Percentiles rank a stretch among this genome's conserved stretches.
Conservation (phyloP, 2,113 vertebrate genomes). For the Narcine bancroftii region DNA sequence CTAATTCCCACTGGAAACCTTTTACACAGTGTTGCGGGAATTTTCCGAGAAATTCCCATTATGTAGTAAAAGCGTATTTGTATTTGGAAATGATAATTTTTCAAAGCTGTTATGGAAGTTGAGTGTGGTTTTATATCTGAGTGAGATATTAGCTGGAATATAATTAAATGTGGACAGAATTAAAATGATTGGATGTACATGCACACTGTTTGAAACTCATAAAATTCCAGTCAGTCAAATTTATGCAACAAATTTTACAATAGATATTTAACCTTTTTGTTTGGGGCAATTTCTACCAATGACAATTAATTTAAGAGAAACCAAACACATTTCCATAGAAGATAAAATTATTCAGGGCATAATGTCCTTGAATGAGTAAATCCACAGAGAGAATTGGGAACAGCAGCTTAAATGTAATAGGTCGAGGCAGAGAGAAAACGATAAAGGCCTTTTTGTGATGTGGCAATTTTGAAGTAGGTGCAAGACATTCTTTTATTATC, state of each 20-base stretch:
- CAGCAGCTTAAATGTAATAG: not conserved
- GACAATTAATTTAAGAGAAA: not conserved
- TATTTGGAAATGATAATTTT: not conserved
- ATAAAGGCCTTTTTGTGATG: too few relatives aligned
- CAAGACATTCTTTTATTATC: not conserved
- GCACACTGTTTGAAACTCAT: not conserved
- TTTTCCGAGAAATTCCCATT: too few relatives aligned
- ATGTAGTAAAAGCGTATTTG: too few relatives aligned
- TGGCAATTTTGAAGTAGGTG: not conserved
- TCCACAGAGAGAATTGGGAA: not conserved
- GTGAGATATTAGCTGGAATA: conserved; percentile 7
- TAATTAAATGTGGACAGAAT: conserved; percentile 6
- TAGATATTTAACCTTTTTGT: conserved; percentile 3
- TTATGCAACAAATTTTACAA: not conserved
- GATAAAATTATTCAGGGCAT: not conserved
- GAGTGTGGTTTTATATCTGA: not conserved
- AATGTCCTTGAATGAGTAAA: not conserved
- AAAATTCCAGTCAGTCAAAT: not conserved
- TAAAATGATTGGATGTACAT: not conserved
- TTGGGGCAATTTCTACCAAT: not conserved
- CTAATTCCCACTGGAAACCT: too few relatives aligned
- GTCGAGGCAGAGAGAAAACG: too few relatives aligned
- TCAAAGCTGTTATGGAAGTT: not conserved
- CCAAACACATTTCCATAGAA: not conserved
- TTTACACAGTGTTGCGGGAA: too few relatives aligned